A percentile compares a stretch with the other conserved stretches of the same genome.
Evolutionary conservation across 1,140 invertebrate species (phyloP).

Genomic region (Neodiprion lecontei): DNA sequence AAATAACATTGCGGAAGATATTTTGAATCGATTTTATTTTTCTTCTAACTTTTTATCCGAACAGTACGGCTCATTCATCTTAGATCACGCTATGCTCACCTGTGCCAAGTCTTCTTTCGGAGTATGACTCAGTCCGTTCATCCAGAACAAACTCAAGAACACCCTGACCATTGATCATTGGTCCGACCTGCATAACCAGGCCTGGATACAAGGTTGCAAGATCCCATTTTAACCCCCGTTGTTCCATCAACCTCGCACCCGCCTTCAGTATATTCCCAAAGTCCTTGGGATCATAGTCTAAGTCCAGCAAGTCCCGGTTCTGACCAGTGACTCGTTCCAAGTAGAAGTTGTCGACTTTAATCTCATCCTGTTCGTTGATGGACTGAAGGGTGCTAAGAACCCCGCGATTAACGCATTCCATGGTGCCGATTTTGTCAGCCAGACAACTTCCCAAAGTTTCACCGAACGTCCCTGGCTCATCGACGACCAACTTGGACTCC

Average conservation of each 20-base stretch:
- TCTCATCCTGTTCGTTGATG: constrained; percentile 69
- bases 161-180: constrained; percentile 67
- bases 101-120: constrained; percentile 49
- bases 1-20: too few species aligned
- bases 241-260: constrained; percentile 72
- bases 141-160: constrained; percentile 77
- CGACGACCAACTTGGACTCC: constrained; percentile 14
- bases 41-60: too few species aligned
- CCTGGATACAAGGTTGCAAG: constrained; percentile 74
- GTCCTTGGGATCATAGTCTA: constrained; percentile 76
- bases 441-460: constrained; percentile 44
- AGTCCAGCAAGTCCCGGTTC: constrained; percentile 50
- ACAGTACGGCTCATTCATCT: neutral
- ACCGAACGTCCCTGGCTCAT: constrained; percentile 39
- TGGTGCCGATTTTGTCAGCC: constrained; percentile 38
- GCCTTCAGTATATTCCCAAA: constrained; percentile 74
- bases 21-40: too few species aligned
- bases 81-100: constrained; percentile 35
- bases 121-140: constrained; percentile 52
- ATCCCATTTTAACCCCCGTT: constrained; percentile 76
- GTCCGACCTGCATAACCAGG: constrained; percentile 72
- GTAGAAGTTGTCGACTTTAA: constrained; percentile 62
- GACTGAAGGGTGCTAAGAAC: constrained; percentile 69
- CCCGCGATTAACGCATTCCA: constrained; percentile 73
- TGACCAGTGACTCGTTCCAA: constrained; percentile 49